Evolutionary conservation across 2,113 vertebrate genomes (phyloP).

Genomic region (Dromaius novaehollandiae): DNA sequence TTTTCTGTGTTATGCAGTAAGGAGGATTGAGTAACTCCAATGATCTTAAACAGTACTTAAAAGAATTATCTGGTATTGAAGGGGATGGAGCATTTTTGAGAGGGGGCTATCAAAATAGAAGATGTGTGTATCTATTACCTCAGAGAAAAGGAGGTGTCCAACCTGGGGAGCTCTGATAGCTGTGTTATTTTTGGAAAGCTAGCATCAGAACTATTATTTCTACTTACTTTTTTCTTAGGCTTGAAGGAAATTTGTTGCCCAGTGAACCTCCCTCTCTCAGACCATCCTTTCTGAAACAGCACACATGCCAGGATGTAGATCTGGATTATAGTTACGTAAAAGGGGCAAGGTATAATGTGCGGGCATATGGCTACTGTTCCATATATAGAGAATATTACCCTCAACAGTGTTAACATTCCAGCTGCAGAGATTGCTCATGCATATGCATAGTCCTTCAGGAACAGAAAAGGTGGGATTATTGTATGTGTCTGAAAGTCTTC

Average conservation of each 20-base stretch:
- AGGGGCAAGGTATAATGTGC: not conserved
- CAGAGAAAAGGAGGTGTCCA: conserved; percentile 11
- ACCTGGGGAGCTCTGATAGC: not conserved
- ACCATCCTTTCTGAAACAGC: not conserved
- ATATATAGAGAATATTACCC: conserved; percentile 38
- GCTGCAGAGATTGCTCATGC: conserved; percentile 46
- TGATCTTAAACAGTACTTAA: not conserved
- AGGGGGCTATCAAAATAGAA: not conserved
- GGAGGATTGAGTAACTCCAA: not conserved
- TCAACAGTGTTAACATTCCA: conserved; percentile 46
- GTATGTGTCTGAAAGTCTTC: conserved; percentile 40
- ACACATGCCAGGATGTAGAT: not conserved
- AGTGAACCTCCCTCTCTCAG: not conserved
- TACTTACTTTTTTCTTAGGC: not conserved
- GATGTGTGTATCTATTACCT: not conserved
- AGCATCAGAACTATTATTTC: not conserved
- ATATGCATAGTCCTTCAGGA: conserved; percentile 46
- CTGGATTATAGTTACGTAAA: not conserved
- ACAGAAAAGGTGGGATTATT: conserved; percentile 20
- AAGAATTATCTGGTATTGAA: not conserved
- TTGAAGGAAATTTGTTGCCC: not conserved
- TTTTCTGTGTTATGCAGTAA: not conserved
- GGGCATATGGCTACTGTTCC: conserved; percentile 25
- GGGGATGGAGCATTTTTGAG: not conserved
- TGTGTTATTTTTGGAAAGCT: conserved; percentile 9